Percentiles rank a stretch among this genome's conserved stretches.
These are phyloP conservation scores for Stenodema calcarata DNA, from an alignment of 2,888 invertebrate genomes.

Conservation along the genomic window DNA sequence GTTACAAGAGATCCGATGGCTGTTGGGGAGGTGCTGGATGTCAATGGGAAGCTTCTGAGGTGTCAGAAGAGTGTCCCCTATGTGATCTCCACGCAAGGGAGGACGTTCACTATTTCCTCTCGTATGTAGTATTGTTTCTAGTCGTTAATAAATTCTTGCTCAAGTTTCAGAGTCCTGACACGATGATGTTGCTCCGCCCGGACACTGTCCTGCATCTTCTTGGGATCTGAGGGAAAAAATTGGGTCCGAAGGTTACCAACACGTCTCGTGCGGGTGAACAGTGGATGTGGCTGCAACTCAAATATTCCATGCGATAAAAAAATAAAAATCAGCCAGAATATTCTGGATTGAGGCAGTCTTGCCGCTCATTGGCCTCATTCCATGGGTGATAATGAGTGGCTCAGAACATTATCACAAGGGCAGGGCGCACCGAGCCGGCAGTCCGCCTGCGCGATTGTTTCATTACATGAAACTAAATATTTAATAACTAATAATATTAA, in stretches of 20 bases:
- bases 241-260: neutral
- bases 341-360: constrained; percentile 32
- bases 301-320: neutral
- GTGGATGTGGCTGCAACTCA: neutral
- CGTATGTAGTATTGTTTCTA: too few relatives aligned
- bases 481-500: too few relatives aligned
- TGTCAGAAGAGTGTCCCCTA: too few relatives aligned
- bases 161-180: too few relatives aligned
- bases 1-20: too few relatives aligned
- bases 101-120: too few relatives aligned
- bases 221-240: neutral
- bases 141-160: too few relatives aligned
- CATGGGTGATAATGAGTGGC: neutral
- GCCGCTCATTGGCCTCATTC: constrained; percentile 1
- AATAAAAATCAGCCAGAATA: neutral
- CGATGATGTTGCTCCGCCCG: too few relatives aligned
- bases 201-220: too few relatives aligned
- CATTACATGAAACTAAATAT: neutral
- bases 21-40: too few relatives aligned
- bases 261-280: neutral
- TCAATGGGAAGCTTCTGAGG: too few relatives aligned
- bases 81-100: too few relatives aligned
- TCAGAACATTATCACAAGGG: neutral
- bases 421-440: neutral
- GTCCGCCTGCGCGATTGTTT: neutral